Conservation (phyloP, 2,888 invertebrate species). For the Liopterus haemorrhoidalis region DNA sequence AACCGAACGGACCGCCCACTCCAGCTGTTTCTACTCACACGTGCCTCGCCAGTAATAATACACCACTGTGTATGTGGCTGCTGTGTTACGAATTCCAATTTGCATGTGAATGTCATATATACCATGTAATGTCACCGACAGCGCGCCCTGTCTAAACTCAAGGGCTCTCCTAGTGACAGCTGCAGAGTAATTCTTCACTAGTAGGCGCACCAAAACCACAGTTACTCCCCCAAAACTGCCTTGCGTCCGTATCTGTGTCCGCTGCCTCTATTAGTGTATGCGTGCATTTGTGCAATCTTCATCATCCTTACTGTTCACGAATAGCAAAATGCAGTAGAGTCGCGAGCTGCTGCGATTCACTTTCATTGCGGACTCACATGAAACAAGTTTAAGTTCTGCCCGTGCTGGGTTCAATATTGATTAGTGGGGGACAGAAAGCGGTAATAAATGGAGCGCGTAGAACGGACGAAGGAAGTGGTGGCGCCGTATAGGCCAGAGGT, state of each 20-base stretch:
- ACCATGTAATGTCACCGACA: slow-evolving; percentile 14
- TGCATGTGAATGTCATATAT: slow-evolving; percentile 20
- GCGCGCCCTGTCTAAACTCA: slow-evolving; percentile 11
- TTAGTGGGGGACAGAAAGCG: slow-evolving; percentile 15
- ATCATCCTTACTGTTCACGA: too few relatives aligned
- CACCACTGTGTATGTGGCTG: slow-evolving; percentile 11
- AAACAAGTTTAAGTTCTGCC: too few relatives aligned
- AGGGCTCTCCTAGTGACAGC: slow-evolving; percentile 16
- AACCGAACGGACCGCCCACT: not conserved
- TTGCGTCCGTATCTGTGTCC: too few relatives aligned
- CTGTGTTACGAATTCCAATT: slow-evolving; percentile 19
- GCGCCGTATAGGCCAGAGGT: not conserved
- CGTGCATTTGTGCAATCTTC: too few relatives aligned
- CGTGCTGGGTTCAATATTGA: too few relatives aligned
- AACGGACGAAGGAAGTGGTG: not conserved
- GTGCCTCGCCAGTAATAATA: slow-evolving; percentile 12
- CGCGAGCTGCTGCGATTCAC: too few relatives aligned
- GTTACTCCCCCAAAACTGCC: too few relatives aligned
- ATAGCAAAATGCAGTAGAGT: too few relatives aligned
- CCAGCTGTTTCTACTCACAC: slow-evolving; percentile 6
- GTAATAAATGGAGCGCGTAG: slow-evolving; percentile 13
- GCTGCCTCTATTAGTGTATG: too few relatives aligned
- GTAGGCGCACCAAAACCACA: too few relatives aligned
- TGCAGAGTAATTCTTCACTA: slow-evolving; percentile 16
- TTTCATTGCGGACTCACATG: too few relatives aligned